These are phyloP conservation scores for Eulemur rufifrons DNA, from an alignment of 2,113 vertebrate species.

Conservation along the genomic window DNA sequence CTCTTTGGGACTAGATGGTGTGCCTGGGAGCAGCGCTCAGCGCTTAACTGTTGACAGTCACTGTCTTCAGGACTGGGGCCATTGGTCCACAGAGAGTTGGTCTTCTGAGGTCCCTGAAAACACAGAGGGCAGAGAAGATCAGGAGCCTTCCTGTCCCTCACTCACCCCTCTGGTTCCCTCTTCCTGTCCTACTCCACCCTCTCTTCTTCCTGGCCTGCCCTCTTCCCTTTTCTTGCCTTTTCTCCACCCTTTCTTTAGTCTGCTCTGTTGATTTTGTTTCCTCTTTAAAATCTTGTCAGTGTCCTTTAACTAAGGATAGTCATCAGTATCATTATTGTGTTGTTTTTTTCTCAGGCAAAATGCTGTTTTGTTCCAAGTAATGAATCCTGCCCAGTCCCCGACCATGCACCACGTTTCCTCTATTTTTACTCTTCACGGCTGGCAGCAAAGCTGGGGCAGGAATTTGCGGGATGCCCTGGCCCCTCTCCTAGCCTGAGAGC, in stretches of 20 bases:
- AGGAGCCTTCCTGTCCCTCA: not conserved
- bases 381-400: not conserved
- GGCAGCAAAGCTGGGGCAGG: too few species aligned
- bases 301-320: not conserved
- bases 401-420: not conserved
- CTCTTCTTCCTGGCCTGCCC: not conserved
- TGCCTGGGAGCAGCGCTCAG: not conserved
- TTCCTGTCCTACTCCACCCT: not conserved
- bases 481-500: not conserved
- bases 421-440: not conserved
- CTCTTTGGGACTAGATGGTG: not conserved
- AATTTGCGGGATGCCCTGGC: not conserved
- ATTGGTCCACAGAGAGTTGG: not conserved
- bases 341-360: not conserved
- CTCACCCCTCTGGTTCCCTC: not conserved
- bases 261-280: not conserved
- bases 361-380: not conserved
- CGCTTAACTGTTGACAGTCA: not conserved
- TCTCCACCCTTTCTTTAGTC: not conserved
- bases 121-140: not conserved
- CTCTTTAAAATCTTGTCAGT: not conserved
- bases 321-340: not conserved
- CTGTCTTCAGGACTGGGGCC: not conserved
- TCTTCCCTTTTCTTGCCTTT: not conserved
- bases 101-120: not conserved